Evolutionary conservation across 2,113 vertebrate species (phyloP), one percentile per base, ranked within the genome.

Genomic region (Gila orcuttii): DNA sequence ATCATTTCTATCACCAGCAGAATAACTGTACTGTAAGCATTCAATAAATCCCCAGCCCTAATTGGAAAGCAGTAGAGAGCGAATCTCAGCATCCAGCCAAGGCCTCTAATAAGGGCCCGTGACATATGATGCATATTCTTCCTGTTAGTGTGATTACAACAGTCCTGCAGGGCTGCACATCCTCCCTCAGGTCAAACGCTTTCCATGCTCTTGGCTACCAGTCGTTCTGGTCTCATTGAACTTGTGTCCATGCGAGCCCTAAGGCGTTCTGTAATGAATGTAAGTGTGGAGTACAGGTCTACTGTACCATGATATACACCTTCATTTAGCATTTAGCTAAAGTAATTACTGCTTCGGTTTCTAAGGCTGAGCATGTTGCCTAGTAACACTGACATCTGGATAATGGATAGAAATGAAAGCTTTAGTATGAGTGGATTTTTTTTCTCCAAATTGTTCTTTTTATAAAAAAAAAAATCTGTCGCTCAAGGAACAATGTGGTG

Each of bases 331-430:
- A 92, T 93, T 91, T 91, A 85, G 91, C 90, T 87, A 89, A 90
- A 90, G 85, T 84, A 88, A 89, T 90, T 87, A 89, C 85, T 60
- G 77, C 76, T 83, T 66, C 81, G 84, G 77, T 87, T 88, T 81
- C 76, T 82, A 82, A 62, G 86, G 88, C 89, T 84, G 88, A 87
- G 77, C 33, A 85, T 3, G 92, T 93, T 92, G 91, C 94, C 89
- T 93, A 91, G 94, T 92, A 92, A 93, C 92, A 64, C 47, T 80
- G 89, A 89, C 85, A 94, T 92, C 90, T 92, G 84, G 79, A 89
- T 88, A 86, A 79, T 90, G 79, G 66, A 79, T 68, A 84, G 64
- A 68, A 55, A 87, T 31, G 21, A 36, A 62, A 69, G 59, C 42
- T 50, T 42, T 42, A 42, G 8, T 28, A 59, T 21, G 28, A 78